These are phyloP conservation scores for Tupaia tana DNA, from an alignment of 2,113 vertebrate genomes.

Conservation along the genomic window DNA sequence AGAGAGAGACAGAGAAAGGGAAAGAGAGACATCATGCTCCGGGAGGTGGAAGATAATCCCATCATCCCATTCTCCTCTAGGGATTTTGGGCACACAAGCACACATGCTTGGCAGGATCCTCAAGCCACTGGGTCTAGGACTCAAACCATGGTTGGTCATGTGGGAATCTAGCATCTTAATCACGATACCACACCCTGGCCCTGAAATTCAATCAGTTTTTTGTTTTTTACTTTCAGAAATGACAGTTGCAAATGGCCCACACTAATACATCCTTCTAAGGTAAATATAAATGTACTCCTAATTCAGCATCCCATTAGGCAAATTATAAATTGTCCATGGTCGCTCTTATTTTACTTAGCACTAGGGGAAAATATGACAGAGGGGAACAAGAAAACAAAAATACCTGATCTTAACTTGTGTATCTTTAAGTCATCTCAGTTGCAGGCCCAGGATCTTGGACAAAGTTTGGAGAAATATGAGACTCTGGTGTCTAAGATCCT, in stretches of 20 bases:
- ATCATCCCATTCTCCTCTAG: no score
- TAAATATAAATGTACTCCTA: not conserved
- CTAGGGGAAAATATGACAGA: not conserved
- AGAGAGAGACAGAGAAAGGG: no score
- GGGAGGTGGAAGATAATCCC: no score
- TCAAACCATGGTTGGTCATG: no score
- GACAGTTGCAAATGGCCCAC: not conserved
- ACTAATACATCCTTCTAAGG: not conserved
- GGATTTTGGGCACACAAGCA: no score
- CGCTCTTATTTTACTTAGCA: not conserved
- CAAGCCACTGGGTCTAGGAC: no score
- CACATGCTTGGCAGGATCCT: no score
- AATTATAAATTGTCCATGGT: not conserved
- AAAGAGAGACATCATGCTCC: no score
- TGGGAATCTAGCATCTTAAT: no score
- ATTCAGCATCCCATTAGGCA: not conserved
- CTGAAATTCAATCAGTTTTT: constrained; percentile 16
- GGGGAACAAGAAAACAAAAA: not conserved
- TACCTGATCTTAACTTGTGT: not conserved
- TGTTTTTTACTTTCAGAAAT: not conserved
- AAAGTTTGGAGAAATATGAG: not conserved
- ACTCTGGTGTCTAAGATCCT: not conserved
- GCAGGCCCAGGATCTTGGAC: not conserved
- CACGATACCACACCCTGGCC: no score
- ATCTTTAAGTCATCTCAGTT: not conserved